Evolutionary conservation across 2,113 vertebrate species (phyloP), one percentile per base, ranked within the genome.

Genomic region (Ginglymostoma cirratum): DNA sequence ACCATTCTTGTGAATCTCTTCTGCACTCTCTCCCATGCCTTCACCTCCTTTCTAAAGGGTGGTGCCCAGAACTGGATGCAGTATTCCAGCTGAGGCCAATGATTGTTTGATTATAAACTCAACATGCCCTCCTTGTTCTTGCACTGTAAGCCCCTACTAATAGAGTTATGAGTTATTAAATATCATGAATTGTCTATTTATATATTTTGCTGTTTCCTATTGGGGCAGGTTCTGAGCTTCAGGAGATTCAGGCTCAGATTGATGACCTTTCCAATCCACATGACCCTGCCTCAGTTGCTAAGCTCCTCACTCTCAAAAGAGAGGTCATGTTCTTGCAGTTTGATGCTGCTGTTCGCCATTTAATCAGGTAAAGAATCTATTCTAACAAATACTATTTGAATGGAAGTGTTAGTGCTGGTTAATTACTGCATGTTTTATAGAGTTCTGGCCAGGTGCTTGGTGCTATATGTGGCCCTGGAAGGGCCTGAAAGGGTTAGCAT

Each of bases 271-370:
- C 96, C 78, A 97, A 96, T 34, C 97, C 97, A 61, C 96, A 96
- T 30, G 97, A 98, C 96, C 97, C 97, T 0, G 96, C 96, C 0
- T n/a, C 97, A 30, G 97, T 98, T 4, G 97, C 97, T 17, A 96
- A 96, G 48, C 96, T 97, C 86, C 97, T 98, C 95, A 96, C 97
- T 4, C 67, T 98, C 90, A 97, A 94, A 94, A 97, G 97, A 96
- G 97, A 98, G 94, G 96, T 98, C 61, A 42, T 97, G n/a, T 96
- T 98, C 96, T 96, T 98, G 96, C 97, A 97, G 96, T 98, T 98
- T 2, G 96, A 98, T 0, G 76, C 97, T 0, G 97, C 98, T 0
- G 95, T 98, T n/a, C 96, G 97, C 55, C 97, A 97, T 96, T 96
- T 96, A 10, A 97, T 98, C 97, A 72, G 96, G 98, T 98, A 97